Evolutionary conservation across 2,888 invertebrate genomes (phyloP), one percentile per base, ranked within the genome.

Genomic region (Plebejus anna): DNA sequence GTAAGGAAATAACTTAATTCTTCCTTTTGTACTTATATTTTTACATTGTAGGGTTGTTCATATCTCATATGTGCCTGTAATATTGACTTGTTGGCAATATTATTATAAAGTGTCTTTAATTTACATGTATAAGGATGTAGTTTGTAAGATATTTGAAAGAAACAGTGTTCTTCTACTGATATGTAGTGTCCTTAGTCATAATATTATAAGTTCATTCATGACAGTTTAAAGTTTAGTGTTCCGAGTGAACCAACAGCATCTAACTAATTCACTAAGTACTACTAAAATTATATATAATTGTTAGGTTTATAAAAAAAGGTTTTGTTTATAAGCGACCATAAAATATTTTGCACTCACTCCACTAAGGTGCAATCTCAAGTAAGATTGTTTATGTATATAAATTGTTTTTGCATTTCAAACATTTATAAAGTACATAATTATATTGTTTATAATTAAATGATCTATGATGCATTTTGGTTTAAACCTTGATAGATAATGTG

Each of bases 21-120:
- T 89, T 91, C 87, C 87, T 86, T 89, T 90, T 90, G 92, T 93
- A 92, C 92, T 92, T 93, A 93, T 88, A 84, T 80, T 84, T 84
- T 84, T 85, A 83, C 81, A 83, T 88, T 89, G 89, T 90, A 86
- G 87, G 80, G 84, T 83, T 84, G 85, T 86, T 87, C 86, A 89
- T 87, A 89, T 90, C 91, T 90, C 89, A 78, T 83, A 92, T 87
- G 93, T 93, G 93, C 93, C 93, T 92, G 90, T 90, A 87, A 86
- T 87, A 87, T 87, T 89, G 83, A 86, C 87, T 88, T 88, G 83
- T 87, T 88, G 87, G 86, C 85, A 84, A 87, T 89, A 87, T 86
- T 87, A 83, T 86, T 84, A 84, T 76, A 80, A 79, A 80, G 78
- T 81, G 78, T 80, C 78, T 78, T 79, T 78, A 77, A 78, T 81